Base-by-base conservation (phyloP, 1,140 invertebrate genomes). In the Ruditapes philippinarum region DNA sequence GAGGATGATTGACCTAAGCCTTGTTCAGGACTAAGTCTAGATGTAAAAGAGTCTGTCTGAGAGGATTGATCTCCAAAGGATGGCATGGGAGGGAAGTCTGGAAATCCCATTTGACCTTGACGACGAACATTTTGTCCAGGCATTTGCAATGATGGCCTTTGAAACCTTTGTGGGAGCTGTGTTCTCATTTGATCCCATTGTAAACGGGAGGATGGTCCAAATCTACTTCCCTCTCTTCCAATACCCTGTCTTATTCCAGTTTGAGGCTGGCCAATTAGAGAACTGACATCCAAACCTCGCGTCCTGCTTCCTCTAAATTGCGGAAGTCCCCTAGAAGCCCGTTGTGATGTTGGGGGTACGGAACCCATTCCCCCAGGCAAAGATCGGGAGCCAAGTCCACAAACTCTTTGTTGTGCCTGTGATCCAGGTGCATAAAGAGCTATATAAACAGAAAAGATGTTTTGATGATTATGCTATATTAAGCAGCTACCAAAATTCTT, bases 401-500 rank as follows among this genome's bases (percentile, higher is more conserved):
- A 82, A 40, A 82, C 28, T 60, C 80, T 57, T 33, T 85, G 82
- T 22, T 85, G 82, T 19, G 82, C 82, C 74, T 33, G 42, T 54
- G 82, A 85, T 36, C 82, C 82, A n/a, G 68, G 82, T 36, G 82
- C 82, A 57, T 85, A 85, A 12, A 85, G 31, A n/a, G 82, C 82
- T 85, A 45, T 38, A 74, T 51, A 31, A 68, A 42, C 12, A 33
- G 25, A 62, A 82, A 49, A 31, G n/a, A n/a, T n/a, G n/a, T n/a
- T n/a, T n/a, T n/a, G n/a, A n/a, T n/a, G n/a, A n/a, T n/a, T n/a
- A n/a, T n/a, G n/a, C n/a, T n/a, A n/a, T n/a, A n/a, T n/a, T n/a
- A n/a, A n/a, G n/a, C n/a, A n/a, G n/a, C n/a, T n/a, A n/a, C n/a
- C n/a, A n/a, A n/a, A n/a, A n/a, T n/a, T n/a, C n/a, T n/a, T n/a